phyloP scores from a whole-genome alignment of 30 jellyfish, hydroid and myxozoan species.

The Phacellophora camtschatica region DNA sequence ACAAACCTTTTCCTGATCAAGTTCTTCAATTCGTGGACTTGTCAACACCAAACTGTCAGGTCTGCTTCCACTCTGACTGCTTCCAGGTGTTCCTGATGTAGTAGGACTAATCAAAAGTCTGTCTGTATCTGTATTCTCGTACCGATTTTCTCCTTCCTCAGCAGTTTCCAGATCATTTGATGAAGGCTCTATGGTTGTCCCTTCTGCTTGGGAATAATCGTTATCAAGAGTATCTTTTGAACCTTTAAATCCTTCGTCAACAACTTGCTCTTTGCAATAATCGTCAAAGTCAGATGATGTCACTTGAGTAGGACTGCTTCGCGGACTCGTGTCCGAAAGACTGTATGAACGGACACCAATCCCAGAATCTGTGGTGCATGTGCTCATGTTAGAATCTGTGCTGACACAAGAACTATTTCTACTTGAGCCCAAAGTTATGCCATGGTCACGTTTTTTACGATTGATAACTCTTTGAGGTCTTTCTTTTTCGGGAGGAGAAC shows the following conservation, averaged over 20 bases:
- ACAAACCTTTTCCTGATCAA: constrained; percentile 86
- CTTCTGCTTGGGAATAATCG: constrained; percentile 48
- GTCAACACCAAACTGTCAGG: constrained; percentile 23
- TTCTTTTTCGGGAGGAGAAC: constrained; percentile 75
- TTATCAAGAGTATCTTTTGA: constrained; percentile 79
- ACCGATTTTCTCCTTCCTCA: neutral
- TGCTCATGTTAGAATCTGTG: constrained; percentile 89
- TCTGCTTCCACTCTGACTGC: constrained; percentile 49
- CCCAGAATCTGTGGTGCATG: constrained; percentile 89
- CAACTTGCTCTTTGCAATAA: constrained; percentile 18
- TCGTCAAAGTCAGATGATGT: constrained; percentile 35
- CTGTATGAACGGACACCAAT: constrained; percentile 78
- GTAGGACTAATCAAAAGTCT: neutral
- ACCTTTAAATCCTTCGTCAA: constrained; percentile 64
- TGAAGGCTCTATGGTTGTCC: neutral
- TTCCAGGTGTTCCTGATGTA: constrained; percentile 39
- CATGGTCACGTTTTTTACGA: constrained; percentile 82
- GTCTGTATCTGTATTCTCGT: neutral
- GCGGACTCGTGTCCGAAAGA: constrained; percentile 80
- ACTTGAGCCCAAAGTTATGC: constrained; percentile 43
- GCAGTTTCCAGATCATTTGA: constrained; percentile 5
- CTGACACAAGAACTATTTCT: constrained; percentile 94
- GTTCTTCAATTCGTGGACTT: constrained; percentile 75
- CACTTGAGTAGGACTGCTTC: constrained; percentile 79
- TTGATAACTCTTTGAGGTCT: constrained; percentile 85